Base-by-base conservation (phyloP, 2,113 vertebrate species). In the Acrocephalus kingi region DNA sequence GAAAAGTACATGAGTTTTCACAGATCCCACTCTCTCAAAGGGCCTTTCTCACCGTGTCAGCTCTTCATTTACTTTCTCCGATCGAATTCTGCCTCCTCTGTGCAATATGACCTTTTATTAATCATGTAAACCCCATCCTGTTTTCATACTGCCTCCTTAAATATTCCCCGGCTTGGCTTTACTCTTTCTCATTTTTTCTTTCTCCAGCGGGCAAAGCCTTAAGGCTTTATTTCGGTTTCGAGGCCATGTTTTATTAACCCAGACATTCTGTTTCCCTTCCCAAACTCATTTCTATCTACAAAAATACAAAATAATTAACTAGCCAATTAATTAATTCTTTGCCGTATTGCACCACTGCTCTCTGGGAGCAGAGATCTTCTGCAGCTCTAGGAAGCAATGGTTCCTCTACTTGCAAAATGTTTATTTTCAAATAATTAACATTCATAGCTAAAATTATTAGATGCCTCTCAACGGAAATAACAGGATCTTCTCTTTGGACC, bases 81-180 rank as follows among this genome's bases (percentile, higher is more conserved):
- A 79, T 89, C 71, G 55, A 95, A 84, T 93, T 94, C 54, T 95
- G 81, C 63, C 54, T 94, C 15, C 33, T 93, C 84, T 84, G 71
- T 96, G 72, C 89, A 93, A 91, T 83, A 90, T 35, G 71, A 83
- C 91, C 89, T 94, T 87, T 91, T 79, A 92, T 92, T 91, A 95
- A 78, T 68, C 55, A 77, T 25, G 1, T 62, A 89, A 89, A 69
- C 18, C 28, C 71, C 82, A 86, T 69, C 64, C 80, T 88, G 73
- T 84, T 95, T 96, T 84, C 76, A 75, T 75, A 61, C 11, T 31
- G 37, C 56, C n/a, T 86, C 41, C 90, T 92, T 33, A 81, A 75
- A 68, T 69, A 49, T 56, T 87, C 76, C 22, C 7, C 52, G 22
- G 64, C 45, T 88, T 48, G 68, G 25, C 20, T 94, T 90, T 78